These are phyloP conservation scores for Ovis canadensis DNA, from an alignment of 2,113 vertebrate species.

Conservation along the genomic window DNA sequence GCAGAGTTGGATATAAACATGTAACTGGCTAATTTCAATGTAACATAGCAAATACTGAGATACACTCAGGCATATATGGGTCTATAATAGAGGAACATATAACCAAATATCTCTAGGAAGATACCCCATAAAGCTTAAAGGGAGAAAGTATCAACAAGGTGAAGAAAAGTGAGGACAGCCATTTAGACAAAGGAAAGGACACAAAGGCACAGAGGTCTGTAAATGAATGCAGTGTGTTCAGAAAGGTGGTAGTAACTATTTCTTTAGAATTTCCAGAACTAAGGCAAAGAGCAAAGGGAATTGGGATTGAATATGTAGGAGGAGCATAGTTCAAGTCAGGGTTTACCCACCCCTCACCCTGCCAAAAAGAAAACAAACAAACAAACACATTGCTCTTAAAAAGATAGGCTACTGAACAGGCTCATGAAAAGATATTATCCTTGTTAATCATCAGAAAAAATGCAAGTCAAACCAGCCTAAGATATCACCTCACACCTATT, in stretches of 20 bases:
- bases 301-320: background rate
- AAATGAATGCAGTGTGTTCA: background rate
- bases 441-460: background rate
- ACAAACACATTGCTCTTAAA: background rate
- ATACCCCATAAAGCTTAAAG: background rate
- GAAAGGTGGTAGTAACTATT: background rate
- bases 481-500: background rate
- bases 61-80: background rate
- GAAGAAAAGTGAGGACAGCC: background rate
- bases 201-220: background rate
- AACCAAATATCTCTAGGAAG: background rate
- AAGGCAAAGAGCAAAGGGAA: background rate
- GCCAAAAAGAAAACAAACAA: background rate
- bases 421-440: background rate
- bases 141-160: background rate
- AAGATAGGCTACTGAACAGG: background rate
- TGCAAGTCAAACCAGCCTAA: background rate
- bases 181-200: background rate
- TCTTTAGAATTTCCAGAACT: background rate
- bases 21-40: background rate
- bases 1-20: background rate
- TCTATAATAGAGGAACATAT: background rate
- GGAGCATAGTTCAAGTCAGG: background rate
- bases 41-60: background rate
- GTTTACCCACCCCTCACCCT: background rate